Conservation (phyloP, 2,797 vertebrate species). For the Mormyrus hasselquistii region DNA sequence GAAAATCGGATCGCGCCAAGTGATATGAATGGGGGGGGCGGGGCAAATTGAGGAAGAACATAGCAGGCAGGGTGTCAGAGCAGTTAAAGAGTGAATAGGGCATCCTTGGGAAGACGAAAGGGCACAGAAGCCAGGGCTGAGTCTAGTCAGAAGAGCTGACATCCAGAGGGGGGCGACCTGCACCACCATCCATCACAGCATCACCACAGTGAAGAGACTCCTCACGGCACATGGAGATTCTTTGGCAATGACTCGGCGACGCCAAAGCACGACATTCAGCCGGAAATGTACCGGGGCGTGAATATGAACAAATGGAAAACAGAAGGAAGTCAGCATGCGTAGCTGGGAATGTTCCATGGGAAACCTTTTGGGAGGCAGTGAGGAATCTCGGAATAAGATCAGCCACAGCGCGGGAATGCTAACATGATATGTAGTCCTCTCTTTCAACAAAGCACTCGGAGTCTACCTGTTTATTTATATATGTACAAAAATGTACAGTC, state of each 20-base stretch:
- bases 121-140: not conserved
- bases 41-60: not conserved
- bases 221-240: not conserved
- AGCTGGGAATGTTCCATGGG: not conserved
- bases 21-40: not conserved
- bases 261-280: not conserved
- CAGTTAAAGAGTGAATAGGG: not conserved
- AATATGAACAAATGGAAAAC: not conserved
- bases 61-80: not conserved
- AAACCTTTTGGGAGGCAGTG: not conserved
- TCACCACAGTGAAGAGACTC: not conserved
- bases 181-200: not conserved
- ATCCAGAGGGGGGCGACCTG: not conserved
- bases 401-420: not conserved
- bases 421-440: not conserved
- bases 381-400: not conserved
- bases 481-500: constrained; percentile 1
- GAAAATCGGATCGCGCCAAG: not conserved
- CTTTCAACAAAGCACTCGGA: not conserved
- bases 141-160: not conserved
- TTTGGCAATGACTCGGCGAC: not conserved
- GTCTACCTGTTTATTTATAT: constrained; percentile 4
- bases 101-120: not conserved
- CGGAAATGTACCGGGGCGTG: not conserved
- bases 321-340: not conserved